These are phyloP conservation scores for Tenualosa thibaudeaui DNA, from an alignment of 2,797 vertebrate species.

Conservation along the genomic window DNA sequence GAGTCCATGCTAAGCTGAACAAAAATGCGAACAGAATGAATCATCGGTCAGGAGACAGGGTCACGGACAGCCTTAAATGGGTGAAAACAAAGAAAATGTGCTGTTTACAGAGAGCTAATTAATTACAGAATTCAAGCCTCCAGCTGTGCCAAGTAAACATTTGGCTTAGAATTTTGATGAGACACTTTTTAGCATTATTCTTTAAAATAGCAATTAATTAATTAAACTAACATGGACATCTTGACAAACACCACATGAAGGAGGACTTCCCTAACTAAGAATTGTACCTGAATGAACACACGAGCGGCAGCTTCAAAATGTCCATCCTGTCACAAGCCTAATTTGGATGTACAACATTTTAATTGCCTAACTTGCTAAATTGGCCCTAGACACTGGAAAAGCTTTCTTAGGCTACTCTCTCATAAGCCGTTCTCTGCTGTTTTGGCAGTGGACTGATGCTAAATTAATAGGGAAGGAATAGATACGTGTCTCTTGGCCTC, in stretches of 20 bases:
- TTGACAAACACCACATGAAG: not conserved
- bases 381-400: not conserved
- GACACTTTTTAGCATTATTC: not conserved
- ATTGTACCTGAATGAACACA: not conserved
- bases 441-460: constrained; percentile 58
- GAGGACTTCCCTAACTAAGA: not conserved
- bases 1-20: not conserved
- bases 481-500: constrained; percentile 63
- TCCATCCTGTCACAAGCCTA: not conserved
- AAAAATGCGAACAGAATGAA: not conserved
- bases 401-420: not conserved
- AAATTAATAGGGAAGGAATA: constrained; percentile 78
- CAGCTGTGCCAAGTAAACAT: not conserved
- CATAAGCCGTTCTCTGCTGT: constrained; percentile 9
- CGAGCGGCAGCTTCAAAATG: not conserved
- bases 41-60: not conserved
- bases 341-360: constrained; percentile 1
- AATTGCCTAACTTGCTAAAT: constrained; percentile 15
- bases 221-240: not conserved
- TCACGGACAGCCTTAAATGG: constrained; percentile 14
- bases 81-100: not conserved
- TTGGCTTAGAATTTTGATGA: not conserved
- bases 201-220: not conserved
- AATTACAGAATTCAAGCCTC: not conserved
- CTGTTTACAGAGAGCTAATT: not conserved